phyloP scores from a whole-genome alignment of 1,140 invertebrate species.

The Drosophila chauvacae region DNA sequence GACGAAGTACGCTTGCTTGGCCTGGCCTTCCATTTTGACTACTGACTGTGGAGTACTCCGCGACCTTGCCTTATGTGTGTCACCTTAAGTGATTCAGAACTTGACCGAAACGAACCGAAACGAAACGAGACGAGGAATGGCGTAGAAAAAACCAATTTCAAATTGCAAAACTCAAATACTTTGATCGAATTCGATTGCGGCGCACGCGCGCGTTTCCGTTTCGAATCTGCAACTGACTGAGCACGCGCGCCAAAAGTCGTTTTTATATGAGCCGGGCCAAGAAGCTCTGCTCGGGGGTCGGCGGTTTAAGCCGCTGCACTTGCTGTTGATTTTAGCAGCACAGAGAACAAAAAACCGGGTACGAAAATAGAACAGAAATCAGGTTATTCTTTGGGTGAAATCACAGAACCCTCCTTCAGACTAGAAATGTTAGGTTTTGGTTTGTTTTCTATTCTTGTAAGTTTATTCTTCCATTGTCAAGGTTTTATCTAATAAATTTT shows the following conservation, averaged over 20 bases:
- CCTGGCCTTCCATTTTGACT: conserved; percentile 72
- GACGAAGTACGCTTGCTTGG: conserved; percentile 77
- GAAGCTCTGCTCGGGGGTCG: conserved; percentile 23
- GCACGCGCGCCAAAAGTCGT: conserved; percentile 74
- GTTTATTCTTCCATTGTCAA: not conserved
- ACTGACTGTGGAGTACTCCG: conserved; percentile 9
- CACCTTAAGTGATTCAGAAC: conserved; percentile 63
- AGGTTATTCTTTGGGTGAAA: too few relatives aligned
- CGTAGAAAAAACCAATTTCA: conserved; percentile 31
- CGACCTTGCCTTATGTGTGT: conserved; percentile 69
- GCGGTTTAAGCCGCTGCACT: conserved; percentile 39
- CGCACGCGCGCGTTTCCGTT: conserved; percentile 77
- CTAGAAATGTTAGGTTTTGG: fast-evolving
- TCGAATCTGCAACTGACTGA: conserved; percentile 77
- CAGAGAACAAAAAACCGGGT: conserved; percentile 1
- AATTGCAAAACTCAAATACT: conserved; percentile 35
- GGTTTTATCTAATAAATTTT: not conserved
- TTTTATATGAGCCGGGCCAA: conserved; percentile 66
- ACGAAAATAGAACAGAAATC: not conserved
- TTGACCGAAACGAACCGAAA: conserved; percentile 37
- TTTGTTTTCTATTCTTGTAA: too few relatives aligned
- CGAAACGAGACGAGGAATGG: conserved; percentile 14
- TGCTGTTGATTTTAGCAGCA: conserved; percentile 32
- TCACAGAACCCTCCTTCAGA: not conserved
- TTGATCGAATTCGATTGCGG: conserved; percentile 45